Evolutionary conservation across 2,113 vertebrate genomes (phyloP).

Genomic region (Cygnus buccinator): DNA sequence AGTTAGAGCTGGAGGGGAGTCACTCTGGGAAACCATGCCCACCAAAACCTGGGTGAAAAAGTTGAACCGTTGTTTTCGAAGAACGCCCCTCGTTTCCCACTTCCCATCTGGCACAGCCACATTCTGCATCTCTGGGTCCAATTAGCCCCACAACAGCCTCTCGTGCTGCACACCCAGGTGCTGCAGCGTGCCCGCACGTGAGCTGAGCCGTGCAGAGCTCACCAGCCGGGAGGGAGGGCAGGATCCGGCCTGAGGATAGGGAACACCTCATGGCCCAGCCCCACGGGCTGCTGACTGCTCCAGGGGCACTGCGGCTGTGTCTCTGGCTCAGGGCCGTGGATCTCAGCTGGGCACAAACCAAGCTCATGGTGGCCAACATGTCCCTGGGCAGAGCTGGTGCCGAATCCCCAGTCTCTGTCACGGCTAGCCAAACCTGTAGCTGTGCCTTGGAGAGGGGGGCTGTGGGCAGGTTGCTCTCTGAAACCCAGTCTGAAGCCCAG

Average conservation of each 20-base stretch:
- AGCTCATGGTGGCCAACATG: rapidly evolving
- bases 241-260: neutral
- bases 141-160: neutral
- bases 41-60: neutral
- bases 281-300: rapidly evolving
- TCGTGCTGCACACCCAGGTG: neutral
- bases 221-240: neutral
- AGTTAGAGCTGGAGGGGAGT: neutral
- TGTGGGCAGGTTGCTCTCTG: rapidly evolving
- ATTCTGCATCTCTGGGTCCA: neutral
- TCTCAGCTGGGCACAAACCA: neutral
- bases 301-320: neutral
- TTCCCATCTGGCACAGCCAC: neutral
- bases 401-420: rapidly evolving
- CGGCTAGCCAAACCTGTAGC: rapidly evolving
- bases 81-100: neutral
- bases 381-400: neutral
- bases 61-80: neutral
- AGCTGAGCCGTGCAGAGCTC: neutral
- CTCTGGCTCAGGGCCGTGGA: rapidly evolving
- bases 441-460: rapidly evolving
- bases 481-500: neutral
- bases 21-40: neutral
- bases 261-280: neutral
- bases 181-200: neutral